Percentiles rank a stretch among this genome's conserved stretches.
Conservation (phyloP, 35 echinoderm and acorn worm genomes). For the Ophioderma brevispina region DNA sequence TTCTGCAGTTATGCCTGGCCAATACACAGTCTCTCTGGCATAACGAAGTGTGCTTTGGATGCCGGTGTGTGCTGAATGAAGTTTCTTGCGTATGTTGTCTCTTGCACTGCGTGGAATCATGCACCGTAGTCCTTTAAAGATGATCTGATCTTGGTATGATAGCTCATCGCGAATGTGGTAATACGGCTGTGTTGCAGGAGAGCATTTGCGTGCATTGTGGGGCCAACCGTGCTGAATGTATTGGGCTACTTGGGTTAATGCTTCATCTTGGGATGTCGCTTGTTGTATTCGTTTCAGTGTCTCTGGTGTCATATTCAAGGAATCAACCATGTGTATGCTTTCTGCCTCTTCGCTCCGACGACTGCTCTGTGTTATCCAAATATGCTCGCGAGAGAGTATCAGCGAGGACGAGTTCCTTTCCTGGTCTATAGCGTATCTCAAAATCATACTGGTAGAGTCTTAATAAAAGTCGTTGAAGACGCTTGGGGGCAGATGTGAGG, state of each 20-base stretch:
- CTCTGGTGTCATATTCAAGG: slow-evolving; percentile 1
- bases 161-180: slow-evolving; percentile 40
- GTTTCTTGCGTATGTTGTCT: slow-evolving; percentile 42
- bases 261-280: background rate
- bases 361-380: background rate
- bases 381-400: slow-evolving; percentile 62
- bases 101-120: slow-evolving; percentile 26
- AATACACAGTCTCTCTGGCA: slow-evolving; percentile 65
- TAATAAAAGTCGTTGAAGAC: slow-evolving; percentile 35
- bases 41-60: slow-evolving; percentile 45
- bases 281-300: background rate
- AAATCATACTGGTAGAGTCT: slow-evolving; percentile 53
- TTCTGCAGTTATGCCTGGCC: slow-evolving; percentile 51
- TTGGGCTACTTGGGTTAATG: background rate
- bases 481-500: slow-evolving; percentile 45
- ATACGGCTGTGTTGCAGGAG: slow-evolving; percentile 12
- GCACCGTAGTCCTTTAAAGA: slow-evolving; percentile 49
- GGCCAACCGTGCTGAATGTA: slow-evolving; percentile 41
- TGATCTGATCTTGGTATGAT: slow-evolving; percentile 19
- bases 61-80: slow-evolving; percentile 53
- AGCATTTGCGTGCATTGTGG: background rate
- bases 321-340: slow-evolving; percentile 32
- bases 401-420: slow-evolving; percentile 54
- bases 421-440: slow-evolving; percentile 54
- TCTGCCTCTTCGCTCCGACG: background rate